These are phyloP conservation scores for Malacoctenus gilli DNA, from an alignment of 2,797 vertebrate species.

Conservation along the genomic window DNA sequence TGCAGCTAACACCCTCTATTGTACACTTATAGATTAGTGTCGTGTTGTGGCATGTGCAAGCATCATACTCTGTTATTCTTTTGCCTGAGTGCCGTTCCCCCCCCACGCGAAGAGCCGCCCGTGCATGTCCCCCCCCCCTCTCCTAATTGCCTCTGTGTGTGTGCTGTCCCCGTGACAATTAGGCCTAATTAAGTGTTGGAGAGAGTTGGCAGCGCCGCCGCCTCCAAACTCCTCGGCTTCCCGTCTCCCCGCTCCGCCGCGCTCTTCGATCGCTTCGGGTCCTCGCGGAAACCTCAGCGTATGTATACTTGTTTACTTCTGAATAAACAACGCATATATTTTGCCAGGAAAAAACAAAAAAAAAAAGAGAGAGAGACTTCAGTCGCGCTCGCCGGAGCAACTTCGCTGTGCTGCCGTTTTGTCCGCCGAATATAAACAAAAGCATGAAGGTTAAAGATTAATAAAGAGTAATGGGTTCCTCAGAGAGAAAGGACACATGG, in stretches of 20 bases:
- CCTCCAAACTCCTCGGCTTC: slow-evolving; percentile 32
- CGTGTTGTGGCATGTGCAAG: slow-evolving; percentile 44
- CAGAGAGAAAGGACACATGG: too few species aligned
- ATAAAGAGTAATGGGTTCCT: too few species aligned
- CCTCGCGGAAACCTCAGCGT: slow-evolving; percentile 45
- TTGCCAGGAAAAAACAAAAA: too few species aligned
- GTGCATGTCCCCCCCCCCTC: slow-evolving; percentile 58
- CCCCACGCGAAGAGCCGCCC: slow-evolving; percentile 48
- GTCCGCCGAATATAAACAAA: too few species aligned
- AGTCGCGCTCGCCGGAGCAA: too few species aligned
- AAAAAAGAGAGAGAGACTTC: slow-evolving; percentile 7
- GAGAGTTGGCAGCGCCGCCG: slow-evolving; percentile 53
- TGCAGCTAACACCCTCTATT: slow-evolving; percentile 31
- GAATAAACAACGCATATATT: slow-evolving; percentile 72
- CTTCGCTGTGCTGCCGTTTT: too few species aligned
- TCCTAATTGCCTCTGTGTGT: slow-evolving; percentile 72
- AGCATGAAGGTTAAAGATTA: too few species aligned
- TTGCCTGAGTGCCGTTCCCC: slow-evolving; percentile 38
- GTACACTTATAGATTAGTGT: slow-evolving; percentile 40
- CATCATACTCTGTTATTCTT: slow-evolving; percentile 52
- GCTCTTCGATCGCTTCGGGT: slow-evolving; percentile 31
- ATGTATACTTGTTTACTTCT: slow-evolving; percentile 53
- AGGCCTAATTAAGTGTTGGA: slow-evolving; percentile 66
- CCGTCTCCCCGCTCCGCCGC: slow-evolving; percentile 46
- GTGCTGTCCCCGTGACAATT: slow-evolving; percentile 65